Evolutionary conservation across 1,140 invertebrate species (phyloP).

Genomic region (Schlechtendalia chinensis): DNA sequence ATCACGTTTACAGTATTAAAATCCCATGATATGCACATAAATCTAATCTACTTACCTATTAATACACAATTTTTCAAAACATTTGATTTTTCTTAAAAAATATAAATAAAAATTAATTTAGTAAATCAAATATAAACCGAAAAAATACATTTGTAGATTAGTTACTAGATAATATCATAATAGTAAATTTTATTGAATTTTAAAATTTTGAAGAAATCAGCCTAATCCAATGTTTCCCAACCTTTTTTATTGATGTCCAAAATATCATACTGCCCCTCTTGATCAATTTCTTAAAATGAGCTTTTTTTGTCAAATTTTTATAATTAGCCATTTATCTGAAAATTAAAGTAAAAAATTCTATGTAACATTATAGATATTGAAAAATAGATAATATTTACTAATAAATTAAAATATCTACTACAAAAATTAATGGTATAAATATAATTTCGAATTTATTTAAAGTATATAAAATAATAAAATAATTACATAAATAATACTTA

Average conservation of each 20-base stretch:
- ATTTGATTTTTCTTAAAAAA: no score
- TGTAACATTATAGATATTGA: not conserved
- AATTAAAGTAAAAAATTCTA: not conserved
- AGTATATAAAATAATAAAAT: not conserved
- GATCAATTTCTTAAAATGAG: not conserved
- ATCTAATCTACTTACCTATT: no score
- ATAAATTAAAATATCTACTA: not conserved
- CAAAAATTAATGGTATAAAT: no score
- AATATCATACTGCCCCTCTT: not conserved
- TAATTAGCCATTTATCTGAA: slow-evolving; percentile 6
- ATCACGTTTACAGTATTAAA: no score
- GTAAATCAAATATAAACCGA: no score
- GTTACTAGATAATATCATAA: no score
- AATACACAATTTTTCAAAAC: no score
- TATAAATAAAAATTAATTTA: no score
- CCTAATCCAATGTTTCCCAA: not conserved
- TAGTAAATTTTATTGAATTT: no score
- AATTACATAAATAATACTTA: slow-evolving; percentile 4
- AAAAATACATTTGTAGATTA: no score
- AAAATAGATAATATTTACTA: not conserved
- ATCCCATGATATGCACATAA: no score
- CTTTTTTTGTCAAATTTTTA: not conserved
- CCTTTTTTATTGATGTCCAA: not conserved
- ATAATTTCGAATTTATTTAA: not conserved
- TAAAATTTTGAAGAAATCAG: no score